phyloP scores from a whole-genome alignment of 2,113 vertebrate genomes.

The Erythrolamprus reginae region DNA sequence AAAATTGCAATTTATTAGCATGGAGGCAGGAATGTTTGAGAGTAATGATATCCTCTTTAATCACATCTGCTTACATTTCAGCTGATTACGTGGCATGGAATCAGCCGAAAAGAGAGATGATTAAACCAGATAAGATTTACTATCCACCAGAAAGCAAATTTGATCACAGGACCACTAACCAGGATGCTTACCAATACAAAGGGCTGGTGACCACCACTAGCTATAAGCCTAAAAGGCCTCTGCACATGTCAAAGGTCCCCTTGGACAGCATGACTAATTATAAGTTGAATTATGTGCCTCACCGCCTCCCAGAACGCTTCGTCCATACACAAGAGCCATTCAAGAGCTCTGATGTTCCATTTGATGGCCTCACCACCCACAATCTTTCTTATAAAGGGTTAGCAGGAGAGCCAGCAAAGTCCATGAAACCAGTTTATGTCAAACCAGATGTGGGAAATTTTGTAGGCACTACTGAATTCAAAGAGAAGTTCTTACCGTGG shows the following conservation, averaged over 20 bases:
- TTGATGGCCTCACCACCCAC: slow-evolving; percentile 61
- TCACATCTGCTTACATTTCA: slow-evolving; percentile 59
- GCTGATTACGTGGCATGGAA: slow-evolving; percentile 66
- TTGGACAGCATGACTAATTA: slow-evolving; percentile 67
- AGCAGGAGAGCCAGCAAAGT: slow-evolving; percentile 23
- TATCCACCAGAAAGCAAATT: slow-evolving; percentile 43
- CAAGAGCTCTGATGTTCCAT: slow-evolving; percentile 44
- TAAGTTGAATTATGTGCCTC: slow-evolving; percentile 57
- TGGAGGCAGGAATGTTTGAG: neutral
- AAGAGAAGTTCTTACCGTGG: slow-evolving; percentile 64
- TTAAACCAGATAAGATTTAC: slow-evolving; percentile 32
- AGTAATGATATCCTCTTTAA: neutral
- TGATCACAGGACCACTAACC: slow-evolving; percentile 40
- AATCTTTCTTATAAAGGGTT: slow-evolving; percentile 50
- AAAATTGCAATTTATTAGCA: neutral
- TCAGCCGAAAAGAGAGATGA: slow-evolving; percentile 35
- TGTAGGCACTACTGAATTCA: slow-evolving; percentile 46
- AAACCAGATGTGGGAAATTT: slow-evolving; percentile 21
- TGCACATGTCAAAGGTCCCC: slow-evolving; percentile 19
- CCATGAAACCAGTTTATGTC: slow-evolving; percentile 33
- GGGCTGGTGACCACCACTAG: slow-evolving; percentile 27
- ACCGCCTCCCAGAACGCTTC: slow-evolving; percentile 47
- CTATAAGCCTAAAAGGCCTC: slow-evolving; percentile 44
- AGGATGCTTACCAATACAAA: slow-evolving; percentile 49
- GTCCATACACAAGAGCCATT: slow-evolving; percentile 29